A percentile compares a stretch with the other conserved stretches of the same genome.
phyloP scores from a whole-genome alignment of 30 jellyfish, hydroid and myxozoan genomes.

The Cassiopea andromeda region DNA sequence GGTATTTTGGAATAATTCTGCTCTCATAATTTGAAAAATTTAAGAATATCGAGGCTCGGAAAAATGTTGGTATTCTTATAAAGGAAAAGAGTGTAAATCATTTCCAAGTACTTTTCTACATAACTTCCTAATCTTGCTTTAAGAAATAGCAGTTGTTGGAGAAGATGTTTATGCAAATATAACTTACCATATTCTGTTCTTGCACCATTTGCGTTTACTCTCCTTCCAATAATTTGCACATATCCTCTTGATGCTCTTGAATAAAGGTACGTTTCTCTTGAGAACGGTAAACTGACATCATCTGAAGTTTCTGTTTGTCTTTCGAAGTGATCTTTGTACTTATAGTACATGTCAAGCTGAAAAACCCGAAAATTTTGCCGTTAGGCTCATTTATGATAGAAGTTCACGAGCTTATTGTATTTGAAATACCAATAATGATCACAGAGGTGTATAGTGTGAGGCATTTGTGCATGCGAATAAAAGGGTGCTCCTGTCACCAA shows the following conservation, averaged over 20 bases:
- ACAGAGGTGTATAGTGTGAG: no score
- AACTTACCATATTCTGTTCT: constrained; percentile 56
- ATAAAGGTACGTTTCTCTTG: constrained; percentile 66
- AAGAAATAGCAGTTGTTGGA: not conserved
- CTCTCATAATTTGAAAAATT: no score
- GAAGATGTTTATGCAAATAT: not conserved
- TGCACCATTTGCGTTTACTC: constrained; percentile 48
- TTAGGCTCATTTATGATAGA: not conserved
- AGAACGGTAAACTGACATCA: constrained; percentile 43
- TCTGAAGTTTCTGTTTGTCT: constrained; percentile 53
- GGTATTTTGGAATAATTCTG: no score
- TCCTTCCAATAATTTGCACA: constrained; percentile 66
- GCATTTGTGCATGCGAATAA: no score
- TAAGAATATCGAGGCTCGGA: no score
- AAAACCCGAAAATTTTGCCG: not conserved
- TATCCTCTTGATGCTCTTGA: constrained; percentile 69
- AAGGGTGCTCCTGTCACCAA: no score
- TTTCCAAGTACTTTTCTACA: no score
- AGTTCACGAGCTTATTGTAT: no score
- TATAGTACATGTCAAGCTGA: constrained; percentile 34
- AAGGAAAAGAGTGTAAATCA: no score
- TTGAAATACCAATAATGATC: no score
- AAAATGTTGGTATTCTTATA: no score
- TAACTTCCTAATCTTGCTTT: not conserved
- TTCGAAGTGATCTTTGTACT: constrained; percentile 65